phyloP scores from a whole-genome alignment of 2,113 vertebrate species.

The Elanus axillaris region DNA sequence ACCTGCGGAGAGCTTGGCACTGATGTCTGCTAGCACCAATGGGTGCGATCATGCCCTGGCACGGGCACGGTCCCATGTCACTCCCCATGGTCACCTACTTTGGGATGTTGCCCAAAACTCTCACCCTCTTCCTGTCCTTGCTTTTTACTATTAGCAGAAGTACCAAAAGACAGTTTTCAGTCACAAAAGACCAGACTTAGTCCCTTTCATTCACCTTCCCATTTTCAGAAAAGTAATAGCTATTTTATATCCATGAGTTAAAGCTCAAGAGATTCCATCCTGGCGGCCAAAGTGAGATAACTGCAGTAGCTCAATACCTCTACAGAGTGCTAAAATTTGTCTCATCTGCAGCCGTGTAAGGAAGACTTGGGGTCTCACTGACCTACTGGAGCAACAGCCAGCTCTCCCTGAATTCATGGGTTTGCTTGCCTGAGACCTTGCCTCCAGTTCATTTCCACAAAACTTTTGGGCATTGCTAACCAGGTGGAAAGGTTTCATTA shows the following conservation, averaged over 20 bases:
- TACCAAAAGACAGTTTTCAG: background rate
- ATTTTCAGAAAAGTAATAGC: background rate
- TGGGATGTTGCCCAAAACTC: background rate
- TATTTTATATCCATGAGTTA: background rate
- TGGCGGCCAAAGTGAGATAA: background rate
- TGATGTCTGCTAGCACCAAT: background rate
- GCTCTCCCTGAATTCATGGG: background rate
- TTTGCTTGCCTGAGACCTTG: rapidly evolving
- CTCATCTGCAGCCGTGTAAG: rapidly evolving
- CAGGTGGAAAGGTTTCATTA: background rate
- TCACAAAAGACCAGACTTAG: background rate
- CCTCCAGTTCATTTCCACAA: background rate
- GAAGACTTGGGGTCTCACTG: background rate
- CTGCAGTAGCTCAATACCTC: background rate
- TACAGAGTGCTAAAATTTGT: background rate
- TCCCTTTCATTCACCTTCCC: background rate
- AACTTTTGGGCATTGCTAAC: rapidly evolving
- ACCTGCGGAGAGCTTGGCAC: rapidly evolving
- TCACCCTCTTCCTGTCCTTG: background rate
- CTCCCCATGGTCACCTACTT: background rate
- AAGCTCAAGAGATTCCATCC: background rate
- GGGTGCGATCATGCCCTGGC: too few species aligned
- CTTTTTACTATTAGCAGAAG: background rate
- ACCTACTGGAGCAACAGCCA: background rate
- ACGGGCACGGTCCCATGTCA: rapidly evolving